These are phyloP conservation scores for Anagyrus pseudococci DNA, from an alignment of 2,888 invertebrate species.

Conservation along the genomic window DNA sequence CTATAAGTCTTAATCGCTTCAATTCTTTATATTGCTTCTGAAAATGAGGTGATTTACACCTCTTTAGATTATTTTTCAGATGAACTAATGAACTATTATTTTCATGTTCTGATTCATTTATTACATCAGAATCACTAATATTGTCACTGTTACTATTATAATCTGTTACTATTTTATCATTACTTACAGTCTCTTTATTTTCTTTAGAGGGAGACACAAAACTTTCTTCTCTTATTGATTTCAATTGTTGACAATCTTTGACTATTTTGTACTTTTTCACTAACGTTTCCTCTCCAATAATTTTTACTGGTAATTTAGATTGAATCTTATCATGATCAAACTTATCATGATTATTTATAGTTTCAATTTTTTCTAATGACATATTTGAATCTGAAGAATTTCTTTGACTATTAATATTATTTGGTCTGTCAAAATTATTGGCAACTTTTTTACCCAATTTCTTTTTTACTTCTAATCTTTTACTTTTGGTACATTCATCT, in stretches of 20 bases:
- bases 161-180: background rate
- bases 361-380: slow-evolving; percentile 1
- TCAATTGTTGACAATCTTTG: background rate
- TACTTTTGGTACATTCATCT: slow-evolving; percentile 16
- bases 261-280: slow-evolving; percentile 36
- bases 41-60: slow-evolving; percentile 10
- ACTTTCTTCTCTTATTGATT: too few relatives aligned
- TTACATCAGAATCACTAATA: slow-evolving; percentile 1
- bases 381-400: too few relatives aligned
- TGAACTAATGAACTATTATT: background rate
- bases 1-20: slow-evolving; percentile 4
- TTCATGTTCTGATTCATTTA: background rate
- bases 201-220: too few relatives aligned
- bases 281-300: slow-evolving; percentile 31
- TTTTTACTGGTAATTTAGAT: slow-evolving; percentile 24
- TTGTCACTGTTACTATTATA: background rate
- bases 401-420: too few relatives aligned
- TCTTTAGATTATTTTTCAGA: slow-evolving; percentile 9
- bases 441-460: background rate
- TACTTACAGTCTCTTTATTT: background rate
- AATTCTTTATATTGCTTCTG: background rate
- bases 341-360: background rate
- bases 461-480: slow-evolving; percentile 3
- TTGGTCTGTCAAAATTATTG: background rate
- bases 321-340: background rate